These are phyloP conservation scores for Chaetodon trifascialis DNA, from an alignment of 2,113 vertebrate species.

Conservation along the genomic window DNA sequence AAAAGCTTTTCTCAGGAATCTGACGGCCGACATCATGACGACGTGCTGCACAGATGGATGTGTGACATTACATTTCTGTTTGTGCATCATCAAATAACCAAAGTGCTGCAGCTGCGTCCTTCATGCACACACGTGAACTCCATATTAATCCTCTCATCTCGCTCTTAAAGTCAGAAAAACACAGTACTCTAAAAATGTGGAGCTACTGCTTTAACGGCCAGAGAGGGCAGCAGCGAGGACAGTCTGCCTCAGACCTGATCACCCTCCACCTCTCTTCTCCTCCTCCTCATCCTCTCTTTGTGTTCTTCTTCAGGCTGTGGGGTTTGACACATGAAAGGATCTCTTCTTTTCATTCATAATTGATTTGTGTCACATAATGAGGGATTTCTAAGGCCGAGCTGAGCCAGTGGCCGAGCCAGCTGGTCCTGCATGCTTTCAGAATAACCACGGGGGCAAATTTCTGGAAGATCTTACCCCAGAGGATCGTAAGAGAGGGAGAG, in stretches of 20 bases:
- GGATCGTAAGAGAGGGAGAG: neutral
- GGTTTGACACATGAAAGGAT: conserved; percentile 59
- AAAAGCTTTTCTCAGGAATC: no score
- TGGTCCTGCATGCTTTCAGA: conserved; percentile 57
- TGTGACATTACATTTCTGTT: neutral
- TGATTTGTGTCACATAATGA: conserved; percentile 79
- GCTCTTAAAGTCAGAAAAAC: neutral
- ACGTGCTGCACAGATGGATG: neutral
- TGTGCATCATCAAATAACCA: no score
- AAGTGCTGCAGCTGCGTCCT: neutral
- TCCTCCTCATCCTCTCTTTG: conserved; percentile 34
- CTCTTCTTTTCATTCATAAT: conserved; percentile 69
- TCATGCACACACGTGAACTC: neutral
- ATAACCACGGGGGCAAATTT: conserved; percentile 57
- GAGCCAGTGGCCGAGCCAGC: conserved; percentile 41
- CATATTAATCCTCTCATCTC: neutral
- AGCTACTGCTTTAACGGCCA: neutral
- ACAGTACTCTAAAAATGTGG: neutral
- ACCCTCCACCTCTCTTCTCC: neutral
- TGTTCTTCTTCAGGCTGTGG: conserved; percentile 18
- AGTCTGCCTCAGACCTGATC: neutral
- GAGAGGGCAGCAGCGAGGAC: neutral
- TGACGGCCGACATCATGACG: neutral
- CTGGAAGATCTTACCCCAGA: conserved; percentile 29
- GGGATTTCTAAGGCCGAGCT: conserved; percentile 53